Evolutionary conservation across 2,797 vertebrate species (phyloP).

Genomic region (Rachycentron canadum): DNA sequence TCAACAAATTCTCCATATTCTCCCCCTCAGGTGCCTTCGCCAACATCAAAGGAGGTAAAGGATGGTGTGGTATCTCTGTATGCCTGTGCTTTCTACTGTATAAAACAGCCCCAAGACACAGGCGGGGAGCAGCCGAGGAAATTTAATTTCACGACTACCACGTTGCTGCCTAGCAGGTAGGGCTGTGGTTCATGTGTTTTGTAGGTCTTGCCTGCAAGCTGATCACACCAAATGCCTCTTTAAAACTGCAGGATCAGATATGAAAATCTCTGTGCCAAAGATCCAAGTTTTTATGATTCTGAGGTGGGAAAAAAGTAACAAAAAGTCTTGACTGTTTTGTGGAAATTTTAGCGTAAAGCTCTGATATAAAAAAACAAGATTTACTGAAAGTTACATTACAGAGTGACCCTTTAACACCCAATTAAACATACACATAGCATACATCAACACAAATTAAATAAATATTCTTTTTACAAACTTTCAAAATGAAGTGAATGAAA

Average conservation of each 20-base stretch:
- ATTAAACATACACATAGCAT: background rate
- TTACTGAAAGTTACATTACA: background rate
- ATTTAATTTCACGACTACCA: slow-evolving; percentile 74
- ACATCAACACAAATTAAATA: background rate
- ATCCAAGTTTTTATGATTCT: slow-evolving; percentile 30
- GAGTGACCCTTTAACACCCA: background rate
- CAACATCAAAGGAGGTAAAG: slow-evolving; percentile 81
- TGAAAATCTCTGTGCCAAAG: slow-evolving; percentile 27
- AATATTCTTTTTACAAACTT: background rate
- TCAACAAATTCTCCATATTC: slow-evolving; percentile 75
- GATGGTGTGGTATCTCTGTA: slow-evolving; percentile 78
- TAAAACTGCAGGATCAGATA: slow-evolving; percentile 65
- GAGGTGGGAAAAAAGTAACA: slow-evolving; percentile 7
- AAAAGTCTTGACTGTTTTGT: slow-evolving; percentile 1
- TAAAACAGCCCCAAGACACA: slow-evolving; percentile 72
- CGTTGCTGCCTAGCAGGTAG: slow-evolving; percentile 70
- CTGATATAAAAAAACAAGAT: background rate
- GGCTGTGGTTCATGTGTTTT: slow-evolving; percentile 63
- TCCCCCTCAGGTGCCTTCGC: slow-evolving; percentile 67
- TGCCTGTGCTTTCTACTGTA: slow-evolving; percentile 70
- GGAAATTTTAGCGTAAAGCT: background rate
- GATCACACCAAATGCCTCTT: slow-evolving; percentile 54
- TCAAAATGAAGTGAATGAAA: background rate
- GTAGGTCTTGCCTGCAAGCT: slow-evolving; percentile 54
- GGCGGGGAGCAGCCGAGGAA: slow-evolving; percentile 72